Evolutionary conservation across 1,140 invertebrate genomes (phyloP).

Genomic region (Trachelipus rathkii): DNA sequence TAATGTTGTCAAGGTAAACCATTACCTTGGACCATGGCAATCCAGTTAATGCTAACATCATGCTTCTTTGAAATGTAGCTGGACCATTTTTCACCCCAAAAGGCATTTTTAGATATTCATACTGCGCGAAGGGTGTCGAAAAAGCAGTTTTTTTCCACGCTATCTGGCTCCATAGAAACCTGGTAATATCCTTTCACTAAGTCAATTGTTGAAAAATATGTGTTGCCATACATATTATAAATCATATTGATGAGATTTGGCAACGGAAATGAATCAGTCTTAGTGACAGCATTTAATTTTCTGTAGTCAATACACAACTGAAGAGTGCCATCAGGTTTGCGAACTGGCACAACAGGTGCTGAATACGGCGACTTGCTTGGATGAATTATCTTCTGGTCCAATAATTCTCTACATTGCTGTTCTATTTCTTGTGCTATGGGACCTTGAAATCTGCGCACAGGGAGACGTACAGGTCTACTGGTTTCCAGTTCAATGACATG

Average conservation of each 20-base stretch:
- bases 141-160: neutral
- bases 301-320: conserved; percentile 11
- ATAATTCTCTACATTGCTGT: neutral
- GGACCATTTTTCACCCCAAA: neutral
- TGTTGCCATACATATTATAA: neutral
- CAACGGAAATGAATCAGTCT: neutral
- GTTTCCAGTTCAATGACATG: no score
- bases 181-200: neutral
- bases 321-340: conserved; percentile 1
- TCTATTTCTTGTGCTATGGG: neutral
- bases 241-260: conserved; percentile 7
- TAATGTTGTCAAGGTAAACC: neutral
- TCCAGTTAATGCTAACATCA: neutral
- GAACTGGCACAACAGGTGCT: neutral
- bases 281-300: neutral
- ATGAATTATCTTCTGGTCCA: neutral
- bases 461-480: no score
- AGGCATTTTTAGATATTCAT: neutral
- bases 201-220: neutral
- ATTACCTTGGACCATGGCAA: neutral
- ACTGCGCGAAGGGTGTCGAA: neutral
- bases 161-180: neutral
- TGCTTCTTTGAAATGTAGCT: neutral
- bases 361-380: neutral
- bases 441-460: neutral